Evolutionary conservation across 2,888 invertebrate species (phyloP).

Genomic region (Mechanitis mazaeus): DNA sequence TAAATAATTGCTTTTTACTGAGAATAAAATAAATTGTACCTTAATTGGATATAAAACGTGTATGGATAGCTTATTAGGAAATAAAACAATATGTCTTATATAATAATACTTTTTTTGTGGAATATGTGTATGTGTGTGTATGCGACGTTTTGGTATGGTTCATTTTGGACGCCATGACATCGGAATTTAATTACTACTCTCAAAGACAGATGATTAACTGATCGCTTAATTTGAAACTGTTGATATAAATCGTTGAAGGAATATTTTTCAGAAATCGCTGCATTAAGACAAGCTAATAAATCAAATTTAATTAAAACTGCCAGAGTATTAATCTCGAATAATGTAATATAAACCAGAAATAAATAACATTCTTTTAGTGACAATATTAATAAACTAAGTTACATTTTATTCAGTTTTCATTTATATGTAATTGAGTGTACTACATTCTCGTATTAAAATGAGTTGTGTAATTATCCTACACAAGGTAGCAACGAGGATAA

Average conservation of each 20-base stretch:
- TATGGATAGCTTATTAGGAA: no score
- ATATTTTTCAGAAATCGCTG: conserved; percentile 21
- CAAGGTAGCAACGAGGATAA: conserved; percentile 25
- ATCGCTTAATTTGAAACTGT: conserved; percentile 57
- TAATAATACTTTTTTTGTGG: no score
- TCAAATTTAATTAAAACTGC: conserved; percentile 29
- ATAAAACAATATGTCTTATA: no score
- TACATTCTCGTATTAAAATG: conserved; percentile 28
- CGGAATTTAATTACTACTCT: conserved; percentile 60
- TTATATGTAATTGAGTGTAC: conserved; percentile 28
- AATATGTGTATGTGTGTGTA: no score
- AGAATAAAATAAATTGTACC: no score
- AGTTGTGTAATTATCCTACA: conserved; percentile 26
- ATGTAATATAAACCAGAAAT: conserved; percentile 16
- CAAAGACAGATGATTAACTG: conserved; percentile 57
- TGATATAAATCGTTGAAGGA: conserved; percentile 51
- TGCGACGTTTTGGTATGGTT: background rate
- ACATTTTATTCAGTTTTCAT: conserved; percentile 27
- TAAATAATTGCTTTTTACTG: background rate
- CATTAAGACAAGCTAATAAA: conserved; percentile 26
- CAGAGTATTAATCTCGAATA: conserved; percentile 4
- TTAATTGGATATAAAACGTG: no score
- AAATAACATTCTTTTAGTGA: conserved; percentile 20
- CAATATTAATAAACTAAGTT: conserved; percentile 22
- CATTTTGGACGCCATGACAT: conserved; percentile 28